A percentile compares a stretch with the other conserved stretches of the same genome.
Evolutionary conservation across 2,797 vertebrate species (phyloP).

Genomic region (Anguilla pacifica): DNA sequence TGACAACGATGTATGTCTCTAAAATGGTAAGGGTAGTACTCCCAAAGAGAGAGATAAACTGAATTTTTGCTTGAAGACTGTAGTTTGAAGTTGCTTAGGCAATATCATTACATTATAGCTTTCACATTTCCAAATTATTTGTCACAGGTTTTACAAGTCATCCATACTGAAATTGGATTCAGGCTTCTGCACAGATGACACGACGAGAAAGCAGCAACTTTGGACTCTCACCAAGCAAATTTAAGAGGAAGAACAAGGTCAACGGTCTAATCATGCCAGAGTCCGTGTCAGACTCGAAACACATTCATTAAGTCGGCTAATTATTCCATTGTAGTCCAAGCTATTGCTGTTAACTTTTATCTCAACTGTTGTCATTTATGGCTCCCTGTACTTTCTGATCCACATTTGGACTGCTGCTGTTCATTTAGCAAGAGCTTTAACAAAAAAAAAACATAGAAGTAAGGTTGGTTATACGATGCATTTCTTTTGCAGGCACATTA

Average conservation of each 20-base stretch:
- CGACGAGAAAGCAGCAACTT: not conserved
- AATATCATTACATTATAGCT: not conserved
- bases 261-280: not conserved
- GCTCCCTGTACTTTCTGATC: not conserved
- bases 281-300: not conserved
- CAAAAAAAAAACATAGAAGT: not conserved
- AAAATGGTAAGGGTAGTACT: not conserved
- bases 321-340: not conserved
- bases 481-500: not conserved
- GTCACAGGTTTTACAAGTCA: not conserved
- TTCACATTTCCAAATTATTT: not conserved
- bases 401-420: not conserved
- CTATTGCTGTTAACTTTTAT: not conserved
- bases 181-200: not conserved
- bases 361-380: not conserved
- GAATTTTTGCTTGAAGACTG: not conserved
- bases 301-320: not conserved
- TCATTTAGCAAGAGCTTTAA: not conserved
- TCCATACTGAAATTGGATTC: constrained; percentile 5
- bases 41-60: not conserved
- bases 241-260: not conserved
- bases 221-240: constrained; percentile 5
- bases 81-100: not conserved
- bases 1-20: not conserved
- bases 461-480: not conserved